Conservation (phyloP, 2,113 vertebrate genomes). For the Plecturocebus donacophilus region DNA sequence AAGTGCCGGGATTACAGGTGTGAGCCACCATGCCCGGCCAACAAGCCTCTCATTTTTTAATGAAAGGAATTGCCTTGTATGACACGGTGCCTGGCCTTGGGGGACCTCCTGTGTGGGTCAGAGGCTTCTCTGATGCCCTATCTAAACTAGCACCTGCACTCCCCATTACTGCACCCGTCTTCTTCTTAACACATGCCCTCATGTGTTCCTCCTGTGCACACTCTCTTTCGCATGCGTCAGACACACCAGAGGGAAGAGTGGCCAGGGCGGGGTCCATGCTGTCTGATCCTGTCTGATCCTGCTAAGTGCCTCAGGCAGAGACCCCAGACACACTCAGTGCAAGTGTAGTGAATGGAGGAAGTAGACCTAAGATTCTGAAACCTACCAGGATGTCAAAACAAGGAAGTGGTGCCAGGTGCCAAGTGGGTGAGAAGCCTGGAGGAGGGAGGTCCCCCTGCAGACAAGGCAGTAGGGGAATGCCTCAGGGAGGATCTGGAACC, state of each 20-base stretch:
- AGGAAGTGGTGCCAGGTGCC: neutral
- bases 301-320: accelerated
- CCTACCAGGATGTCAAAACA: neutral
- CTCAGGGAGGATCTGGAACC: neutral
- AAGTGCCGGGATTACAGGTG: neutral
- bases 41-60: neutral
- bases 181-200: neutral
- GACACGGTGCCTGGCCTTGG: no score
- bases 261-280: accelerated
- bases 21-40: neutral
- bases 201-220: neutral
- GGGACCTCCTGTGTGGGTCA: neutral
- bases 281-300: neutral
- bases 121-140: neutral
- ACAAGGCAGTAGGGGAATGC: no score
- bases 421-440: neutral
- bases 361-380: neutral
- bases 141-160: neutral
- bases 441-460: neutral
- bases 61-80: neutral
- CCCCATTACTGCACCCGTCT: neutral
- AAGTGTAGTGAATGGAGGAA: neutral
- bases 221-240: neutral
- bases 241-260: neutral
- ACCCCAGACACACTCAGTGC: neutral